These are phyloP conservation scores for Neoscelio sp. DNA, from an alignment of 2,888 invertebrate genomes.

Conservation along the genomic window DNA sequence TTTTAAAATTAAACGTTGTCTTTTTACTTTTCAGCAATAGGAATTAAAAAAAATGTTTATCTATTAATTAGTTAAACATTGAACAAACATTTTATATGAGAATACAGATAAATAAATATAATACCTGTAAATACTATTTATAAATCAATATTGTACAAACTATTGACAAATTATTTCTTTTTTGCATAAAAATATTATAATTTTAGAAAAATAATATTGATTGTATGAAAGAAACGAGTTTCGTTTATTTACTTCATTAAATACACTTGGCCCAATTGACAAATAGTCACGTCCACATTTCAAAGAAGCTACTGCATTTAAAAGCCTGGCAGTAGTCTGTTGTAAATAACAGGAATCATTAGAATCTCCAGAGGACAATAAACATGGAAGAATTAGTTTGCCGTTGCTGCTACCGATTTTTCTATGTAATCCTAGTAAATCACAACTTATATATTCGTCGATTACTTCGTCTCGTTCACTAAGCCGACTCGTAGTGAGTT, in stretches of 20 bases:
- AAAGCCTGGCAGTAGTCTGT: slow-evolving; percentile 85
- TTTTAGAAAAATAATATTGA: too few relatives aligned
- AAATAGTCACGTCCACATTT: slow-evolving; percentile 85
- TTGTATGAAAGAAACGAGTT: background rate
- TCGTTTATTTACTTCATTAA: slow-evolving; percentile 74
- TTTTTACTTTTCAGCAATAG: too few relatives aligned
- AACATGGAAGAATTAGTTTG: slow-evolving; percentile 75
- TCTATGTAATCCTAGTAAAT: slow-evolving; percentile 82
- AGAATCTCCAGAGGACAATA: slow-evolving; percentile 76
- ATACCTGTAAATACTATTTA: too few relatives aligned
- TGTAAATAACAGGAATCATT: slow-evolving; percentile 75
- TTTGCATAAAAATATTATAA: too few relatives aligned
- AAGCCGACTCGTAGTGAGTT: slow-evolving; percentile 81
- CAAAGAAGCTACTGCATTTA: slow-evolving; percentile 87
- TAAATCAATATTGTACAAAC: too few relatives aligned
- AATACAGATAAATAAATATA: too few relatives aligned
- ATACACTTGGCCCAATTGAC: slow-evolving; percentile 74
- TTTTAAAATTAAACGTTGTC: too few relatives aligned
- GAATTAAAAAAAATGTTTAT: too few relatives aligned
- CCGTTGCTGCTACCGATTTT: slow-evolving; percentile 77
- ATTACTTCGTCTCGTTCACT: slow-evolving; percentile 81
- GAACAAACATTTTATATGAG: too few relatives aligned
- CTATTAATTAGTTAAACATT: too few relatives aligned
- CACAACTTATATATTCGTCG: slow-evolving; percentile 81
- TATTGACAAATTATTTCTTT: too few relatives aligned